phyloP scores from a whole-genome alignment of 2,797 vertebrate species.

The Epinephelus awoara region DNA sequence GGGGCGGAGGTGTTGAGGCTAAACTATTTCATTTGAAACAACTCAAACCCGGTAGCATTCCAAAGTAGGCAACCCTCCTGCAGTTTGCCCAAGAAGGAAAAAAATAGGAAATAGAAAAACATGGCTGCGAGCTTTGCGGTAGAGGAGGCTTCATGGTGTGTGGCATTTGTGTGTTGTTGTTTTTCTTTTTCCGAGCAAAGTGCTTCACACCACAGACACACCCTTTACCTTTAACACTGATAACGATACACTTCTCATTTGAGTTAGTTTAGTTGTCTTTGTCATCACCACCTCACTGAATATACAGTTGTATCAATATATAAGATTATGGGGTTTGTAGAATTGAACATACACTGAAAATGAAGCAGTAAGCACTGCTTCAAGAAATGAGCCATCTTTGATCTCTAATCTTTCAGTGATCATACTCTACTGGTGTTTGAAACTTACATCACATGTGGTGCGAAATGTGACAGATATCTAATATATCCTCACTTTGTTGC shows the following conservation, averaged over 20 bases:
- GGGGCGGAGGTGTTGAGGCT: constrained; percentile 78
- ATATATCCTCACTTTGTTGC: constrained; percentile 38
- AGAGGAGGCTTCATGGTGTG: constrained; percentile 68
- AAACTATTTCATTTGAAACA: constrained; percentile 80
- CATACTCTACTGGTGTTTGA: not conserved
- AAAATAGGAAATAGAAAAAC: constrained; percentile 63
- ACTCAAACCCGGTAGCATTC: constrained; percentile 75
- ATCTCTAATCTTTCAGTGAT: not conserved
- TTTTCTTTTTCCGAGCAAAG: constrained; percentile 60
- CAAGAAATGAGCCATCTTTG: not conserved
- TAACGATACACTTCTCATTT: not conserved
- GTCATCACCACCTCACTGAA: not conserved
- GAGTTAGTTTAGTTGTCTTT: not conserved
- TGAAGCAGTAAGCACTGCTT: not conserved
- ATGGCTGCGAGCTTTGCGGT: constrained; percentile 59
- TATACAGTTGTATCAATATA: not conserved
- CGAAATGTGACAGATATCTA: constrained; percentile 33
- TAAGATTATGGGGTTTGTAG: not conserved
- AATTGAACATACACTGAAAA: not conserved
- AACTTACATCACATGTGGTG: constrained; percentile 22
- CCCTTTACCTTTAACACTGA: constrained; percentile 32
- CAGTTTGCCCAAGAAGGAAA: constrained; percentile 49
- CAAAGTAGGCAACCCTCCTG: constrained; percentile 62
- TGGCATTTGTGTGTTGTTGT: constrained; percentile 74
- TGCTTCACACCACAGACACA: constrained; percentile 51